Conservation (phyloP, 2,113 vertebrate genomes). For the Tricholaema leucomelas region DNA sequence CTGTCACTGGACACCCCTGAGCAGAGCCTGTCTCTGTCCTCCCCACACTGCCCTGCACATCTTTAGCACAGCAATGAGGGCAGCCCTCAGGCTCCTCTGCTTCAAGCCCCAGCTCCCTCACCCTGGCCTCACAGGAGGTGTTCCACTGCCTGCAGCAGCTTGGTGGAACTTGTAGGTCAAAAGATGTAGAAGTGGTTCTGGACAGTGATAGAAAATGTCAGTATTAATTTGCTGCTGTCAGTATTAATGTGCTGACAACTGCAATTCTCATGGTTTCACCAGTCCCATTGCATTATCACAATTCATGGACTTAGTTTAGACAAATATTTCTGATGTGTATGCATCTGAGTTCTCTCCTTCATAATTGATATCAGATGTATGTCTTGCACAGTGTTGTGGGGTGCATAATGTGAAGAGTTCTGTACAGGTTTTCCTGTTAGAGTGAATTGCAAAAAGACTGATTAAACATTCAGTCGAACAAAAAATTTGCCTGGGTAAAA, state of each 20-base stretch:
- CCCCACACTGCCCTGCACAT: too few relatives aligned
- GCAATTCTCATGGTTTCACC: not conserved
- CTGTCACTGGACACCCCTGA: too few relatives aligned
- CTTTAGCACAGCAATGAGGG: too few relatives aligned
- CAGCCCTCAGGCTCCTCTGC: too few relatives aligned
- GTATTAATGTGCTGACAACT: not conserved
- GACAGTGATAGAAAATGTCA: not conserved
- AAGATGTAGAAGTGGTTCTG: not conserved
- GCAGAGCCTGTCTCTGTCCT: too few relatives aligned
- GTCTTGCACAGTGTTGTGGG: conserved; percentile 8
- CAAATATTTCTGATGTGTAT: not conserved
- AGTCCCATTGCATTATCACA: not conserved
- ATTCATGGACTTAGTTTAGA: not conserved
- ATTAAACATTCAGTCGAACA: conserved; percentile 69
- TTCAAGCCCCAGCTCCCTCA: too few relatives aligned
- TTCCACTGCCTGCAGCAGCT: too few relatives aligned
- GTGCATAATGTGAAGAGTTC: conserved; percentile 21
- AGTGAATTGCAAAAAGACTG: conserved; percentile 20
- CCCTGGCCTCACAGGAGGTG: too few relatives aligned
- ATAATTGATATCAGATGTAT: not conserved
- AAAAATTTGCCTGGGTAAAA: conserved; percentile 43
- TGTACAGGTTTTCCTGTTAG: conserved; percentile 47
- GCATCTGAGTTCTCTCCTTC: not conserved
- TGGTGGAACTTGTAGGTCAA: not conserved
- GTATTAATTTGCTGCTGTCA: not conserved